Conservation (phyloP, 2,113 vertebrate genomes). For the Ctenodactylus gundi region DNA sequence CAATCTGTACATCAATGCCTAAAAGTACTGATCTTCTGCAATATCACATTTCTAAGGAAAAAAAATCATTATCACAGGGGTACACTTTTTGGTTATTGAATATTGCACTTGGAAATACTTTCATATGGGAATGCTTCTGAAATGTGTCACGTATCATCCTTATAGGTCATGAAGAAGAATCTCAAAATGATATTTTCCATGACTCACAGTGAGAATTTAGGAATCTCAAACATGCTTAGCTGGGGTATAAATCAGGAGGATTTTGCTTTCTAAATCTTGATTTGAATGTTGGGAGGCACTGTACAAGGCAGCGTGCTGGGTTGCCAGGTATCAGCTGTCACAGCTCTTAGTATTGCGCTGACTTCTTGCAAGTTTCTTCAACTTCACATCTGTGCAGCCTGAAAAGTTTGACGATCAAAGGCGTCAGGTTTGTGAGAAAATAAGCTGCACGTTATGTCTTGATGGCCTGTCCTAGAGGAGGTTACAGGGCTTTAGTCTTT, state of each 20-base stretch:
- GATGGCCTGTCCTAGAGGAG: constrained; percentile 6
- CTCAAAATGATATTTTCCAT: constrained; percentile 16
- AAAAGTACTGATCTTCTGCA: background rate
- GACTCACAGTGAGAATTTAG: constrained; percentile 27
- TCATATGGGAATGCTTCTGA: constrained; percentile 38
- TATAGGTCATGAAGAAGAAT: background rate
- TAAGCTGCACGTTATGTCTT: constrained; percentile 35
- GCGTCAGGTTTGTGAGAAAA: constrained; percentile 53
- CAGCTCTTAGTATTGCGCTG: background rate
- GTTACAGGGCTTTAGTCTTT: constrained; percentile 15
- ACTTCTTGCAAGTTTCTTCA: constrained; percentile 38
- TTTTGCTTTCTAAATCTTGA: constrained; percentile 9
- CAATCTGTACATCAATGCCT: background rate
- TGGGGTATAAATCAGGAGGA: constrained; percentile 12
- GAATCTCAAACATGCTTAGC: background rate
- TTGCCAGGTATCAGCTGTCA: constrained; percentile 14
- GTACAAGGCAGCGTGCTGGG: background rate
- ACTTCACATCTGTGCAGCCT: constrained; percentile 31
- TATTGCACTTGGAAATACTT: background rate
- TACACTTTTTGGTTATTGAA: constrained; percentile 15
- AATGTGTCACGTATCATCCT: background rate
- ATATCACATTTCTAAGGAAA: constrained; percentile 9
- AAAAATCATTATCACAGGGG: background rate
- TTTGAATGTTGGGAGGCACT: background rate
- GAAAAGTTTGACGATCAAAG: constrained; percentile 57